These are phyloP conservation scores for rat (Rattus norvegicus) DNA, from an alignment of 2,113 vertebrate genomes.

Conservation along the genomic window GRCr8 NC_086031.1:32470001-32470500, in stretches of 20 bases:
- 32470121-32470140: background rate
- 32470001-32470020: too few species aligned
- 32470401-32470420: background rate
- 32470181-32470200: background rate
- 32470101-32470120: background rate
- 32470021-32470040: background rate
- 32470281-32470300: background rate
- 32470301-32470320: background rate
- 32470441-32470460: background rate
- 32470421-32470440: background rate
- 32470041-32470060: background rate
- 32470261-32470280: background rate
- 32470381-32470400: background rate
- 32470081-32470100: background rate
- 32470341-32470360: background rate
- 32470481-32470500: background rate
- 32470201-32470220: background rate
- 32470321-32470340: background rate
- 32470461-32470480: background rate
- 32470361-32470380: too few species aligned
- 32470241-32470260: background rate
- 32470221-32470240: too few species aligned
- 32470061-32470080: too few species aligned
- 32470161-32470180: background rate
- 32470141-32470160: background rate